Base-by-base conservation (phyloP, 2,888 invertebrate species). In the Operophtera brumata region DNA sequence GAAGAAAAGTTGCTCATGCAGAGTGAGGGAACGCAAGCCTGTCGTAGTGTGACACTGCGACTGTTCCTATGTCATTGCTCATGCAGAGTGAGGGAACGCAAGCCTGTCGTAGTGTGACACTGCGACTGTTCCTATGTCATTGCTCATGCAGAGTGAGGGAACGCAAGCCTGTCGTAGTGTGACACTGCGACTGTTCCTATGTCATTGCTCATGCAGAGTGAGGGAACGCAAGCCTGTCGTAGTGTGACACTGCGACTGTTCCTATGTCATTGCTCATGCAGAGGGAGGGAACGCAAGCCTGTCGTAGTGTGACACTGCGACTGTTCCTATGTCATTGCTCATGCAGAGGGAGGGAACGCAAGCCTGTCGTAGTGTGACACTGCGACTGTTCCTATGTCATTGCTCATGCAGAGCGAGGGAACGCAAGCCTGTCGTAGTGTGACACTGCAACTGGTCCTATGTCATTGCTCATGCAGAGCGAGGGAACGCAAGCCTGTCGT, bases 1-100 rank as follows among this genome's bases (percentile, higher is more conserved):
- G 62, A 84, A 84, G 64, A 86, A 87, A 65, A 84, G 83, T 66
- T 89, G 89, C 64, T 89, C 89, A 26, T 89, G 89, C 70, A 87
- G 79, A 69, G 64, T 82, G 46, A 82, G 80, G 47, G 85, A 80
- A 61, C 65, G 89, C n/a, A 82, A 80, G 66, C 89, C 89, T 0
- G 79, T 90, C 20, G 65, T 89, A 52, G 89, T 87, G 20, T 87
- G 69, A 72, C 61, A 28, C n/a, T 9, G 13, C 13, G 20, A 49
- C 45, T 4, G 20, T 48, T 37, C 25, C 25, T 3, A 5, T 28
- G 12, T 14, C 51, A 39, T 36, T 14, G 20, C 64, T 89, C 89
- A 26, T 89, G 89, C 70, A 87, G 79, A 69, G 64, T 82, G 46
- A 82, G 80, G 47, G 85, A 80, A 61, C 65, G 89, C n/a, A 82